Evolutionary conservation across 2,888 invertebrate species (phyloP), one percentile per base, ranked within the genome.

Genomic region (Heliconius sara): DNA sequence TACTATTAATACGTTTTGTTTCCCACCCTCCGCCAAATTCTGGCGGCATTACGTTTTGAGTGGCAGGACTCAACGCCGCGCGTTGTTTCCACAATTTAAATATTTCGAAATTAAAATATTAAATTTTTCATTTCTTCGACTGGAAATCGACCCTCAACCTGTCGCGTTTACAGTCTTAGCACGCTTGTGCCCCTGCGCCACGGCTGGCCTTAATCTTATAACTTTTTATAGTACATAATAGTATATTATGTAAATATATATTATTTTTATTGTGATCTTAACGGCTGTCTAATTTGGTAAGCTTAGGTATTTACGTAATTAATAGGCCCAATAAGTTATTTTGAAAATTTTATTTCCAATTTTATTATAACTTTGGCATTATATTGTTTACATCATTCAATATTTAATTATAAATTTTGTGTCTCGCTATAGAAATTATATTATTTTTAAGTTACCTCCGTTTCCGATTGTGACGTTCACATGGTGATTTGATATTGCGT

Each of bases 271-370:
- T 80, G 79, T 80, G 76, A 82, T 82, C 68, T 68, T 68, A n/a
- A 78, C 66, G 79, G 82, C 80, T 78, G 82, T 77, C 71, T 77
- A 63, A 76, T 80, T 76, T 76, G 27, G 71, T 80, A 80, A 75
- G 77, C 75, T 79, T 68, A 57, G 43, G 27, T 78, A 39, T 66
- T 43, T 34, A 34, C 47, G 2, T 39, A 27, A 65, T 75, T 2
- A 6, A 19, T 22, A 27, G 63, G 75, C 65, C 47, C 65, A 66
- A 75, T 47, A 19, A 27, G 27, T 6, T 16, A 22, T 52, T 65
- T 60, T n/a, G 22, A 16, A 16, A 60, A 25, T 3, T 43, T 25
- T 25, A 19, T 7, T 25, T 52, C 34, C 9, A 34, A 7, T 16
- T 5, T 22, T 52, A 30, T 12, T 57, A 52, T n/a, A 12, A 30